Evolutionary conservation across 53 echinoderm and acorn worm genomes (phyloP).

Genomic region (Mesocentrotus franciscanus): DNA sequence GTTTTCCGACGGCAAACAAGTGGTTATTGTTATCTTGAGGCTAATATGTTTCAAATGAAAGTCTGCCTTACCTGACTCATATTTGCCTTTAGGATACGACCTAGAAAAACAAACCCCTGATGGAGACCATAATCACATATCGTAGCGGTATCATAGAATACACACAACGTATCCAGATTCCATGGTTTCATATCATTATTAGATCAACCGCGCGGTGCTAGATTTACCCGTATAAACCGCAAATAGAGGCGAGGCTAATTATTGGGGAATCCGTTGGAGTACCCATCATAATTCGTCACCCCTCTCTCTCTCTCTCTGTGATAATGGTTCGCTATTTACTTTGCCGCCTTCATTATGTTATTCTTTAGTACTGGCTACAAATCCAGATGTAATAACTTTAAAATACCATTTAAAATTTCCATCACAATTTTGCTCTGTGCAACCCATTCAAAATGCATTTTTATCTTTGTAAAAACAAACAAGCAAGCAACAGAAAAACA

Average conservation of each 20-base stretch:
- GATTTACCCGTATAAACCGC: neutral
- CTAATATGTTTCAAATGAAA: neutral
- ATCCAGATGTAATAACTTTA: too few relatives aligned
- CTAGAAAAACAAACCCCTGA: neutral
- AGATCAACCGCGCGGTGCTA: neutral
- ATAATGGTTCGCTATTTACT: too few relatives aligned
- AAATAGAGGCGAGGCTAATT: neutral
- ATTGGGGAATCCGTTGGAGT: neutral
- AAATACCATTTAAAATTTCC: too few relatives aligned
- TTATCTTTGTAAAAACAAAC: too few relatives aligned
- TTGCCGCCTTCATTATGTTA: too few relatives aligned
- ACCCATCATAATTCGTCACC: neutral
- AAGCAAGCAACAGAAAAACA: too few relatives aligned
- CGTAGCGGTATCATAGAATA: neutral
- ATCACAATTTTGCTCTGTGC: too few relatives aligned
- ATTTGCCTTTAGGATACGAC: neutral
- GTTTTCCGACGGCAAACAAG: constrained; percentile 35
- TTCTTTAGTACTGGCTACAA: too few relatives aligned
- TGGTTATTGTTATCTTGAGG: constrained; percentile 40
- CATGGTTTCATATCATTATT: neutral
- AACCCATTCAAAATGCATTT: too few relatives aligned
- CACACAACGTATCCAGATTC: neutral
- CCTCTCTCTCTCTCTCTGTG: constrained; percentile 6
- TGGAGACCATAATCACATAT: neutral
- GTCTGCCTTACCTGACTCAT: neutral